Base-by-base conservation (phyloP, 2,888 invertebrate species). In the Linnaemya tessellans region DNA sequence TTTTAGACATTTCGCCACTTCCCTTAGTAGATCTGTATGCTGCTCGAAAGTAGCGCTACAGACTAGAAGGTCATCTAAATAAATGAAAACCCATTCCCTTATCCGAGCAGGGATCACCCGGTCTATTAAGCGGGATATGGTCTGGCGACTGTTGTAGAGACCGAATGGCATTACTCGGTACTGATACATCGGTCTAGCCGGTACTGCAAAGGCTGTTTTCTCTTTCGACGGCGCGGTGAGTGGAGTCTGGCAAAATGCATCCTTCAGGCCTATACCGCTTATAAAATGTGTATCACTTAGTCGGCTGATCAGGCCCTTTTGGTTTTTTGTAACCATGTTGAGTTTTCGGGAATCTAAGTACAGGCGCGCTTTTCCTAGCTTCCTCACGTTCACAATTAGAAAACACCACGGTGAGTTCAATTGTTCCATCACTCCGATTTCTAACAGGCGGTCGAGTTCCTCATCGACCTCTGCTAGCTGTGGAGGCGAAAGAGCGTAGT, bases 21-120 rank as follows among this genome's bases (percentile, higher is more conserved):
- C 22, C 4, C 22, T 15, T 15, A 65, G 10, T 25, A 65, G 20
- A 9, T 65, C 46, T n/a, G 46, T 9, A 46, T 46, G 65, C 15
- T 46, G n/a, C 10, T 65, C 30, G 46, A 65, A 65, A 9, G 25
- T 49, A 30, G n/a, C n/a, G 38, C 65, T 64, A n/a, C 46, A 46
- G 15, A 46, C 46, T 7, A n/a, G 46, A 15, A 46, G 46, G 46
- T 46, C 46, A 15, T 38, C 38, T 11, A 46, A 15, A 46, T 46
- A 46, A n/a, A 46, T 46, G 15, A 46, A 46, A 15, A 46, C n/a
- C 3, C 46, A 4, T 46, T 46, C 46, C 15, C n/a, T 15, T 15
- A 46, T 2, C 30, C 30, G 30, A 30, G 30, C 30, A 30, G 30
- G 5, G 30, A 30, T 30, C 5, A 30, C 30, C 30, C 30, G 30